phyloP scores from a whole-genome alignment of 35 echinoderm and acorn worm species.

The Hemicentrotus pulcherrimus region DNA sequence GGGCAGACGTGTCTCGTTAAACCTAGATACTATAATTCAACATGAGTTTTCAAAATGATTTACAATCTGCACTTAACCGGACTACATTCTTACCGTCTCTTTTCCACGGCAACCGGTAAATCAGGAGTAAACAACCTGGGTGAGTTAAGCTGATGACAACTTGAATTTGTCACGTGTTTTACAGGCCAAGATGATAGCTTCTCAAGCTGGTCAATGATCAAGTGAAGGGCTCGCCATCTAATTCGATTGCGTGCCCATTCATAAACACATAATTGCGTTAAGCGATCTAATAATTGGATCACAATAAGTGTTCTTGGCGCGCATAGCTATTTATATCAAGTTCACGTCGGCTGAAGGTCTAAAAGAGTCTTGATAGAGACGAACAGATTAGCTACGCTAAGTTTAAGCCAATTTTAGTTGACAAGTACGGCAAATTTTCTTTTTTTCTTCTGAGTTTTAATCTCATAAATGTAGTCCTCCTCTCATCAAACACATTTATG shows the following conservation, averaged over 20 bases:
- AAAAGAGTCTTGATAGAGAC: background rate
- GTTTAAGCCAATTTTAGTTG: background rate
- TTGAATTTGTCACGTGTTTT: background rate
- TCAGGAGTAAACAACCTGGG: background rate
- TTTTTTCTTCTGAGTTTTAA: too few relatives aligned
- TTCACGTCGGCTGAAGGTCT: background rate
- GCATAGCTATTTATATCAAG: background rate
- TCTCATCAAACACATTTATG: background rate
- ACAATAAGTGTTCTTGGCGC: background rate
- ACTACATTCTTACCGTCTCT: background rate
- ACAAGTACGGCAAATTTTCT: too few relatives aligned
- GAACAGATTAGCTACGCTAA: background rate
- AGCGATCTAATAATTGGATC: background rate
- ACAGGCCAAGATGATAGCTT: background rate
- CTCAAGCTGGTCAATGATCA: background rate
- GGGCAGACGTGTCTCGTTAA: background rate
- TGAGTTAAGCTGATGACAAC: background rate
- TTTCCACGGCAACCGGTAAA: background rate
- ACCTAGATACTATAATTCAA: background rate
- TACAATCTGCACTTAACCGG: background rate
- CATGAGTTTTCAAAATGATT: background rate
- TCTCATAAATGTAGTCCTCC: too few relatives aligned
- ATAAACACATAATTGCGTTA: conserved; percentile 5
- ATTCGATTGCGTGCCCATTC: background rate
- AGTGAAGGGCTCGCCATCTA: background rate